phyloP scores from a whole-genome alignment of 2,888 invertebrate species.

The Trypoxylon attenuatum region DNA sequence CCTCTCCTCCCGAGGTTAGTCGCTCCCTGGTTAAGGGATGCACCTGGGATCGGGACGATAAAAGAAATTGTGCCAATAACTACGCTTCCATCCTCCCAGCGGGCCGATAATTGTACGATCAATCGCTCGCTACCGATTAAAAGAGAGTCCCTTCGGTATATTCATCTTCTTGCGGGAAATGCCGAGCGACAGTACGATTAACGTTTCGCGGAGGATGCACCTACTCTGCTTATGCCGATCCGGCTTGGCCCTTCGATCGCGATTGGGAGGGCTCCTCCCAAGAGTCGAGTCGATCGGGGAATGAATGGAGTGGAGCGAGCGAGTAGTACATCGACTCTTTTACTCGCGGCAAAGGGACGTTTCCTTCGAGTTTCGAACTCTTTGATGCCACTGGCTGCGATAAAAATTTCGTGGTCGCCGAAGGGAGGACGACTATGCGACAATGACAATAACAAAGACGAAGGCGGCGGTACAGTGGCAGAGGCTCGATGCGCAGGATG shows the following conservation, averaged over 20 bases:
- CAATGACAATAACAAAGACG: no score
- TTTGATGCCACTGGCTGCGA: constrained; percentile 35
- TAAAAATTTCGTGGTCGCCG: constrained; percentile 32
- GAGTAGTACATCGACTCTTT: background rate
- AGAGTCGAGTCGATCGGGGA: background rate
- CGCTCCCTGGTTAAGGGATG: constrained; percentile 24
- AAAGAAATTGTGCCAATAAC: constrained; percentile 56
- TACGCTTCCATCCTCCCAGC: constrained; percentile 8
- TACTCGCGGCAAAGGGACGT: constrained; percentile 15
- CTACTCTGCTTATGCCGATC: background rate
- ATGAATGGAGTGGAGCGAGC: background rate
- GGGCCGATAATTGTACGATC: constrained; percentile 49
- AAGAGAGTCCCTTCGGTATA: constrained; percentile 16
- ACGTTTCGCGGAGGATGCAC: constrained; percentile 12
- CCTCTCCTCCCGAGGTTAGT: constrained; percentile 6
- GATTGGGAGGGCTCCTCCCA: no score
- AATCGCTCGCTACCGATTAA: constrained; percentile 30
- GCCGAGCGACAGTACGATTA: constrained; percentile 26
- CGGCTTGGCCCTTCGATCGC: no score
- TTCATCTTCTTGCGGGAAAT: constrained; percentile 1
- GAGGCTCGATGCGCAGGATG: background rate
- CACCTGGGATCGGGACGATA: constrained; percentile 54
- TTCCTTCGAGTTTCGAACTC: constrained; percentile 17
- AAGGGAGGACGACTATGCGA: no score
- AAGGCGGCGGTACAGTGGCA: no score